phyloP scores from a whole-genome alignment of 2,888 invertebrate genomes.

The Callosobruchus maculatus region DNA sequence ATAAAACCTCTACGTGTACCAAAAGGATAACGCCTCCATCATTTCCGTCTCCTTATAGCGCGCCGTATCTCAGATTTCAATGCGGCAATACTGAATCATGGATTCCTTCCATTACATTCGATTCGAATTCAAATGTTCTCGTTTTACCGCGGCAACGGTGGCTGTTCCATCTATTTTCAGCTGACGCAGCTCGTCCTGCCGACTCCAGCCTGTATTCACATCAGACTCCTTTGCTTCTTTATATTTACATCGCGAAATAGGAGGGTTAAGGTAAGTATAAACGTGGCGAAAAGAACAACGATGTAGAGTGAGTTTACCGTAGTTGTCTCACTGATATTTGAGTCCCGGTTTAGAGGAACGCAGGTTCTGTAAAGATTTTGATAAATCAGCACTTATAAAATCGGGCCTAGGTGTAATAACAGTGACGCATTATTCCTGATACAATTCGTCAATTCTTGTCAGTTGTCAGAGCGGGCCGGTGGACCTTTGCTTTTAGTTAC shows the following conservation, averaged over 20 bases:
- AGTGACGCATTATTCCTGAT: too few relatives aligned
- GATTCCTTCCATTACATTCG: conserved; percentile 18
- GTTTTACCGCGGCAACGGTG: conserved; percentile 11
- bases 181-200: conserved; percentile 27
- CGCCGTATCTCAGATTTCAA: conserved; percentile 11
- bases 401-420: too few relatives aligned
- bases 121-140: conserved; percentile 24
- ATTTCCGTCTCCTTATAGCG: not conserved
- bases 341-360: too few relatives aligned
- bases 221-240: conserved; percentile 27
- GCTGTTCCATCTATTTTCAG: conserved; percentile 32
- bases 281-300: not conserved
- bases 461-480: too few relatives aligned
- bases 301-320: not conserved
- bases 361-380: too few relatives aligned
- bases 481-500: too few relatives aligned
- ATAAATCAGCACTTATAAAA: too few relatives aligned
- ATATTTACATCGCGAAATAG: conserved; percentile 35
- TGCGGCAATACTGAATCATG: conserved; percentile 21
- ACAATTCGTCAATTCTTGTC: too few relatives aligned
- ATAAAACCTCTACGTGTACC: not conserved
- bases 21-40: not conserved
- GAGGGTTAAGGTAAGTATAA: conserved; percentile 10
- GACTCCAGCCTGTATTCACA: conserved; percentile 20
- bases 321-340: too few relatives aligned